Base-by-base conservation (phyloP, 2,113 vertebrate species). In the Nibea albiflora region DNA sequence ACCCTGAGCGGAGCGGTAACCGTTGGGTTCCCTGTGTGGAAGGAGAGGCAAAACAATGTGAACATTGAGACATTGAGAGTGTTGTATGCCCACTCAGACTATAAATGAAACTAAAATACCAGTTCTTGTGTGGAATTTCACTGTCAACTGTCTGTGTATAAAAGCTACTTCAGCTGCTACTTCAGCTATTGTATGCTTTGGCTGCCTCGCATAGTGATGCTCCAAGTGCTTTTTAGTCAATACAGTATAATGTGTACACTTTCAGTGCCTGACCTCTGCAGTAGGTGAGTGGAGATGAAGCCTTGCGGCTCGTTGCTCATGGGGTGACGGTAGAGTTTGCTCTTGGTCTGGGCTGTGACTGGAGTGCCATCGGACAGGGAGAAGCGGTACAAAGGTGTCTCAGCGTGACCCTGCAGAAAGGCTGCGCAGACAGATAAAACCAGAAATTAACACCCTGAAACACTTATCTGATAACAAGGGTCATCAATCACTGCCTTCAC, bases 321-420 rank as follows among this genome's bases (percentile, higher is more conserved):
- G 20, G 96, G 96, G 77, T 98, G 98, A 57, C 97, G 96, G 74
- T 97, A 98, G 4, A 99, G 94, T 79, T 98, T 98, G 81, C 96
- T 99, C 92, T 98, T 98, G 2, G 98, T 99, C 87, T 99, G 98
- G 1, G 98, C 98, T 0, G 96, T 97, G 84, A 99, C 98, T 56
- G 97, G 95, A 5, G 98, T 99, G 68, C 98, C 98, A 75, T 99
- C 98, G 0, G 98, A 97, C 76, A 99, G 92, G 3, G 98, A 99
- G 91, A 99, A 99, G 47, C 96, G 96, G 88, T 99, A 99, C 52
- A 97, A 58, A 0, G 98, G 98, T 0, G 98, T 99, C 93, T 99
- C 98, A 5, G 98, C 96, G 10, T 98, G 96, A 62, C 98, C 97
- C 53, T 98, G 97, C 26, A 96, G 94, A 50, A 97, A 98, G 81